These are phyloP conservation scores for Diceros bicornis DNA, from an alignment of 2,797 vertebrate species.

Conservation along the genomic window DNA sequence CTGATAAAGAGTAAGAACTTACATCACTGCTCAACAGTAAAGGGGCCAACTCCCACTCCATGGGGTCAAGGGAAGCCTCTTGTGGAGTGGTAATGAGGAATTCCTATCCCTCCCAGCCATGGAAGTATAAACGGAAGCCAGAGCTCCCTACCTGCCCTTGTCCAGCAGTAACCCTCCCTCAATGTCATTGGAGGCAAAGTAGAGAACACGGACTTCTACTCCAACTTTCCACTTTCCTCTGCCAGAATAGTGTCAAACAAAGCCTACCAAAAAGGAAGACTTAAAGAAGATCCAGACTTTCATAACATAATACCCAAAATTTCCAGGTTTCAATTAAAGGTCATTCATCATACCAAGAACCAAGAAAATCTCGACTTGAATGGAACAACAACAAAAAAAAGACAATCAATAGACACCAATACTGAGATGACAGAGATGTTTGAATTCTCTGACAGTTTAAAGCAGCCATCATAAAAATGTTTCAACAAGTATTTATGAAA, in stretches of 20 bases:
- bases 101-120: background rate
- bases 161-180: background rate
- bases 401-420: background rate
- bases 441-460: background rate
- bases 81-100: background rate
- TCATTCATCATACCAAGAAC: background rate
- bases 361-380: background rate
- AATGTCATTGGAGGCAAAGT: background rate
- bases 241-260: background rate
- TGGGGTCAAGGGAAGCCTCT: background rate
- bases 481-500: background rate
- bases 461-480: background rate
- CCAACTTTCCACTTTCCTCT: background rate
- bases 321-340: background rate
- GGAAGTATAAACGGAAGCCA: background rate
- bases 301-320: background rate
- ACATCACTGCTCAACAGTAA: background rate
- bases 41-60: background rate
- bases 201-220: background rate
- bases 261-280: background rate
- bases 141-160: background rate
- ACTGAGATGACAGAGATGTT: background rate
- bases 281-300: background rate
- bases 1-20: background rate
- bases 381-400: background rate